Percentiles rank a stretch among this genome's conserved stretches.
Conservation (phyloP, 1,140 invertebrate species). For the Thereuonema tuberculata region DNA sequence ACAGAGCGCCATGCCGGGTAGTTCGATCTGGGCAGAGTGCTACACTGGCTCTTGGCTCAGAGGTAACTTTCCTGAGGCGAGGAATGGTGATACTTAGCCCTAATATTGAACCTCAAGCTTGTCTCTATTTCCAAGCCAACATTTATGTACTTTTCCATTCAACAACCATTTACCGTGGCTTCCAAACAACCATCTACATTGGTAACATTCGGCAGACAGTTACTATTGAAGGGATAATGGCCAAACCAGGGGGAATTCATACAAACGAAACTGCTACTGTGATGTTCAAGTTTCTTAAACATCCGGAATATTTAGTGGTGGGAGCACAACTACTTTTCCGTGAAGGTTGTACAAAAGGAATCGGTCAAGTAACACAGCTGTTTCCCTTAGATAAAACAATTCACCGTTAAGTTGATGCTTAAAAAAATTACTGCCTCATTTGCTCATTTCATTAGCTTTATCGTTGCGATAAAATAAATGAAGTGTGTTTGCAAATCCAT, state of each 20-base stretch:
- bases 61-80: constrained; percentile 48
- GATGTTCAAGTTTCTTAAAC: constrained; percentile 71
- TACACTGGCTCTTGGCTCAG: constrained; percentile 57
- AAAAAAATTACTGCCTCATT: too few relatives aligned
- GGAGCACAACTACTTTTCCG: constrained; percentile 75
- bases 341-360: constrained; percentile 74
- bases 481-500: too few relatives aligned
- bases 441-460: too few relatives aligned
- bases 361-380: constrained; percentile 76
- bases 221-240: constrained; percentile 57
- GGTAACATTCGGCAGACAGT: constrained; percentile 91
- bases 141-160: constrained; percentile 73
- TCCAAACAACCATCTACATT: constrained; percentile 87
- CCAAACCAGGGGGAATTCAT: constrained; percentile 38
- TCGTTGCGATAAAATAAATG: too few relatives aligned
- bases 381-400: constrained; percentile 40
- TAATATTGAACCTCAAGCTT: constrained; percentile 43
- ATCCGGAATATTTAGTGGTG: constrained; percentile 82
- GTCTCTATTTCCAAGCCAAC: constrained; percentile 69
- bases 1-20: constrained; percentile 70
- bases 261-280: constrained; percentile 76
- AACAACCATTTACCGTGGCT: constrained; percentile 67
- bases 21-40: constrained; percentile 84
- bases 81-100: constrained; percentile 59
- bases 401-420: too few relatives aligned